Evolutionary conservation across 1,140 invertebrate species (phyloP).

Genomic region (Pectinophora gossypiella): DNA sequence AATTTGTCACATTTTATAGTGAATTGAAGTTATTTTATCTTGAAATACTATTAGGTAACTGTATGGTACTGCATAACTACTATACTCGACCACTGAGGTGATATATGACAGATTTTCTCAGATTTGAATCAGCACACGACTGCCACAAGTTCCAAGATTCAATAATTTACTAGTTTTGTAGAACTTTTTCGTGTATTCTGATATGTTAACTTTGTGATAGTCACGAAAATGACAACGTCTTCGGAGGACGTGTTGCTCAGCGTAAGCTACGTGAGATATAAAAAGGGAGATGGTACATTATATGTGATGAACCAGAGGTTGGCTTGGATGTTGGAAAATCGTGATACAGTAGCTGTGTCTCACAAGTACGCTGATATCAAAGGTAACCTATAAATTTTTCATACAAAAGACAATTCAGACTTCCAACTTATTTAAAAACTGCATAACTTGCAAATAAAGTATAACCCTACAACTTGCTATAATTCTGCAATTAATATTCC

Average conservation of each 20-base stretch:
- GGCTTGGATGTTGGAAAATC: conserved; percentile 96
- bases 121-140: neutral
- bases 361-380: conserved; percentile 98
- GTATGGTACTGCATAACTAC: neutral
- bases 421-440: no score
- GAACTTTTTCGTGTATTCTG: conserved; percentile 13
- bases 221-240: conserved; percentile 82
- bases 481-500: no score
- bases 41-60: neutral
- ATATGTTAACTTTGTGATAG: conserved; percentile 11
- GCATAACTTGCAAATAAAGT: no score
- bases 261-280: conserved; percentile 93
- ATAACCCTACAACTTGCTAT: no score
- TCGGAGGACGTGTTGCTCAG: conserved; percentile 96
- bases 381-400: no score
- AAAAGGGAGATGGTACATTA: conserved; percentile 96
- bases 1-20: neutral
- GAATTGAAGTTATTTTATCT: neutral
- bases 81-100: no score
- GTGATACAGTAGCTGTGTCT: conserved; percentile 92
- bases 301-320: conserved; percentile 97
- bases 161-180: neutral
- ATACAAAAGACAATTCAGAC: no score
- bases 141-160: neutral
- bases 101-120: neutral